These are phyloP conservation scores for Listronotus bonariensis DNA, from an alignment of 1,140 invertebrate species.

Conservation along the genomic window DNA sequence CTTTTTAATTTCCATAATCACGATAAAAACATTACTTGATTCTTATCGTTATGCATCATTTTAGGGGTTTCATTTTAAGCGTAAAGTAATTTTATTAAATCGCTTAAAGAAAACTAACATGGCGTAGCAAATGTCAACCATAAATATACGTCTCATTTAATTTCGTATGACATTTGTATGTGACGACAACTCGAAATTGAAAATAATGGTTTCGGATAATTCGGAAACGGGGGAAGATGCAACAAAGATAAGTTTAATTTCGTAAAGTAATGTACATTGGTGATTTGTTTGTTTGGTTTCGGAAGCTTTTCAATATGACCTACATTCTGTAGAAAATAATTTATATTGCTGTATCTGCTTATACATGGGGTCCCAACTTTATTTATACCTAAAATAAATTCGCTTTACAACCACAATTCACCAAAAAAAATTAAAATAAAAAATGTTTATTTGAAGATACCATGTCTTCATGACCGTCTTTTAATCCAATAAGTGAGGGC, in stretches of 20 bases:
- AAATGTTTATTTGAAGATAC: too few species aligned
- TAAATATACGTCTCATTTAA: constrained; percentile 10
- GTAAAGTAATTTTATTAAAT: constrained; percentile 3
- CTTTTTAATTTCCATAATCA: too few species aligned
- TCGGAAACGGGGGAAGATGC: background rate
- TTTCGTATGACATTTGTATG: constrained; percentile 7
- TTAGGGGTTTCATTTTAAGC: background rate
- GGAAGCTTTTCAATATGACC: too few species aligned
- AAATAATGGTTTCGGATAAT: constrained; percentile 2
- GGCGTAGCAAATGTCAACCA: constrained; percentile 1
- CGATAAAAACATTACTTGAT: background rate
- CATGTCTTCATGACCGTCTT: too few species aligned
- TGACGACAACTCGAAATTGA: constrained; percentile 7
- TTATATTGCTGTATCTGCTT: too few species aligned
- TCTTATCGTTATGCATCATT: background rate
- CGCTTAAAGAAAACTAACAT: background rate
- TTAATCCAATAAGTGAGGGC: too few species aligned
- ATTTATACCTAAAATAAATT: too few species aligned
- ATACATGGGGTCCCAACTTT: too few species aligned
- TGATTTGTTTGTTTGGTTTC: too few species aligned
- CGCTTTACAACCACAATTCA: too few species aligned
- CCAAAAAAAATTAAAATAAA: too few species aligned
- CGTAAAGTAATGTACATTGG: background rate
- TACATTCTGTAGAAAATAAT: too few species aligned
- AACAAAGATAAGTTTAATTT: constrained; percentile 4